Evolutionary conservation across 64 coral and sea anemone genomes (phyloP), one percentile per base, ranked within the genome.

Genomic region (Dendrophyllia cribrosa): DNA sequence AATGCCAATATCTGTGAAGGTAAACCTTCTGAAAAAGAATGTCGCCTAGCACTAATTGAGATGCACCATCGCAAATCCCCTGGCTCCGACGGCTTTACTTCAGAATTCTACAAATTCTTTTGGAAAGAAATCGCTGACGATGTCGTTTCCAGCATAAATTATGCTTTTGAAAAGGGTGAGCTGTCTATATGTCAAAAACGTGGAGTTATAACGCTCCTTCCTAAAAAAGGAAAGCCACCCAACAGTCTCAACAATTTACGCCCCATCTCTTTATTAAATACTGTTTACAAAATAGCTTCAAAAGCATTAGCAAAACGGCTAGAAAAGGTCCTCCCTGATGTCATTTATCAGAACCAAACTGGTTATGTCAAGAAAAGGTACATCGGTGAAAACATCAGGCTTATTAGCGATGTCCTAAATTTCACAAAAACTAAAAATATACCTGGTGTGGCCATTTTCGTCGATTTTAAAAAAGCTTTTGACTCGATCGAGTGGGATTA

Each of bases 401-500:
- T 89, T 6, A 89, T 89, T 20, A 50, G 16, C 1, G 72, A 64
- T 62, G 61, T 89, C 20, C 21, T 88, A 51, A 49, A 48, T 6
- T 76, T 44, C 22, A 61, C 72, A 15, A 55, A 58, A 11, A 47
- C n/a, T 45, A 51, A 89, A 11, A 89, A 89, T 3, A 17, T 65
- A 19, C 88, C 88, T 5, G 74, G 75, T 25, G 4, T 89, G 9
- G 22, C 47, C 15, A 16, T 89, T 9, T 77, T 78, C 19, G 43
- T 88, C 14, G 70, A 88, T 62, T 88, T 88, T 16, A 74, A 75
- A 88, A 75, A 88, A 72, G 86, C 70, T 7, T 88, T 88, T 46
- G 69, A 88, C 44, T 58, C 45, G 15, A 21, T 88, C 26, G 67
- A 88, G 26, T 88, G 86, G 86, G 24, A 22, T 21, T 88, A 65